Evolutionary conservation across 2,888 invertebrate genomes (phyloP).

Genomic region (Chydorus sphaericus): DNA sequence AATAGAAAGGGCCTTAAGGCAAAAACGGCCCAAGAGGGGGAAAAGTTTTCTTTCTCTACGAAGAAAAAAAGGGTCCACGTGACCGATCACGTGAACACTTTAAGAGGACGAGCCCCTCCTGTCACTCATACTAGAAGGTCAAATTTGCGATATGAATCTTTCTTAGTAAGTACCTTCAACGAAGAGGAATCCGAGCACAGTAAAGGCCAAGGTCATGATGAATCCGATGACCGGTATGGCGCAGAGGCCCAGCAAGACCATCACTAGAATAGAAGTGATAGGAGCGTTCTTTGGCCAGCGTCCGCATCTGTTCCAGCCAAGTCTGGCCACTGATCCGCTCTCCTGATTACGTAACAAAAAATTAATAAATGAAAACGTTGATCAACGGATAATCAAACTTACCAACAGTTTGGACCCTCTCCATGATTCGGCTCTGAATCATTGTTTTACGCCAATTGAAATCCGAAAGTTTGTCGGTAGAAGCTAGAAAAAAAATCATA

Average conservation of each 20-base stretch:
- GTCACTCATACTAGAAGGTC: no score
- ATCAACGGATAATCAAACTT: background rate
- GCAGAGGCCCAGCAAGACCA: background rate
- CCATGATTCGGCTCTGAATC: conserved; percentile 1
- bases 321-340: background rate
- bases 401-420: conserved; percentile 3
- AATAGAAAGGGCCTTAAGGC: background rate
- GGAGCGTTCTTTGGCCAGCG: conserved; percentile 3
- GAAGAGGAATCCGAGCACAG: conserved; percentile 7
- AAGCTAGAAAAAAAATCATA: no score
- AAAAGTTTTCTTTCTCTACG: background rate
- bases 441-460: conserved; percentile 4
- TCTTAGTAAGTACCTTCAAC: background rate
- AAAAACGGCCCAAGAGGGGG: background rate
- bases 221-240: background rate
- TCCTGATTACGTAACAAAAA: background rate
- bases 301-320: conserved; percentile 8
- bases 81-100: background rate
- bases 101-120: no score
- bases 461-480: no score
- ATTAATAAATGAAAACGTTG: background rate
- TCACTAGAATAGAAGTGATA: background rate
- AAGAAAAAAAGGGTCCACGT: background rate
- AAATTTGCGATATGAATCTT: background rate
- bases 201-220: background rate